Percentiles rank a stretch among this genome's conserved stretches.
These are phyloP conservation scores for Coregonus sp. DNA, from an alignment of 2,797 vertebrate genomes.

Conservation along the genomic window DNA sequence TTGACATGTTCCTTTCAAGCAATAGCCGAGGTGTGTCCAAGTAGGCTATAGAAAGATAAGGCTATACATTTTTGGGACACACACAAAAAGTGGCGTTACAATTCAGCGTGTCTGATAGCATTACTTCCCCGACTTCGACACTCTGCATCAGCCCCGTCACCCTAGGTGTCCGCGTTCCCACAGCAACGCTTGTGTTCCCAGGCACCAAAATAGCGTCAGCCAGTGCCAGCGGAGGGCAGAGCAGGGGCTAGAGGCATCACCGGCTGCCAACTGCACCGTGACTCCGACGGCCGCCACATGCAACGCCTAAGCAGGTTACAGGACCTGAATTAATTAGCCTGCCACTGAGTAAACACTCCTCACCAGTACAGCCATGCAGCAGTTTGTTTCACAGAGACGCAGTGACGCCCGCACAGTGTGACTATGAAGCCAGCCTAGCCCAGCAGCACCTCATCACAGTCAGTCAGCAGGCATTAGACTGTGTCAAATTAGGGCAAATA, in stretches of 20 bases:
- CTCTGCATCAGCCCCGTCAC: slow-evolving; percentile 19
- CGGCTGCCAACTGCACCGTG: slow-evolving; percentile 5
- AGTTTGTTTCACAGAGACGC: neutral
- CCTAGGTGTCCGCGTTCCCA: slow-evolving; percentile 30
- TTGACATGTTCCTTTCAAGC: neutral
- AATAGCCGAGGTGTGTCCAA: neutral
- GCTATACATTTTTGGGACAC: no score
- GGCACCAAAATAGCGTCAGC: slow-evolving; percentile 16
- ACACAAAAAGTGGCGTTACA: neutral
- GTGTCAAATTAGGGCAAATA: neutral
- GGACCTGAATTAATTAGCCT: neutral
- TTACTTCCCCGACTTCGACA: slow-evolving; percentile 12
- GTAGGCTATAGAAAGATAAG: neutral
- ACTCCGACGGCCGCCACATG: neutral
- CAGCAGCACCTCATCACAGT: neutral
- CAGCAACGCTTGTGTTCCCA: slow-evolving; percentile 6
- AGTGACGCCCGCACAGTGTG: neutral
- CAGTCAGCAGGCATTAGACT: neutral
- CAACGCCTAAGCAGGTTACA: neutral
- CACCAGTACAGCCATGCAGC: neutral
- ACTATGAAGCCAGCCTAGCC: no score
- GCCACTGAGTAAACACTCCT: neutral
- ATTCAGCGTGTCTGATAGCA: slow-evolving; percentile 16
- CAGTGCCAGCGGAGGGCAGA: neutral
- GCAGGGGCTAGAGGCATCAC: slow-evolving; percentile 1